A percentile compares a stretch with the other conserved stretches of the same genome.
Conservation (phyloP, 2,797 vertebrate species). For the Microtus obscurus region DNA sequence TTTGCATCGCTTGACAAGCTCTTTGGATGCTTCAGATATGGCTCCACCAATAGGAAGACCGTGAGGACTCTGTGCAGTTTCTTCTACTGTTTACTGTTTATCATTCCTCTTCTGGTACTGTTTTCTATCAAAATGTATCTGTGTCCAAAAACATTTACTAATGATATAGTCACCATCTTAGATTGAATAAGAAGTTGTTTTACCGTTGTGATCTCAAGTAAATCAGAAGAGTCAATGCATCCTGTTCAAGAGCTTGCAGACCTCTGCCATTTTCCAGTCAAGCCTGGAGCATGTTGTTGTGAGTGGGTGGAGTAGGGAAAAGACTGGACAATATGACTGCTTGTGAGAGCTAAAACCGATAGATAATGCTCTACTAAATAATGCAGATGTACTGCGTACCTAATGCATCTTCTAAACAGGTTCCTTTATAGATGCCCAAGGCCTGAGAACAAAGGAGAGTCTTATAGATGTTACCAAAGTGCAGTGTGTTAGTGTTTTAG, state of each 20-base stretch:
- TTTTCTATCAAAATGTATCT: not conserved
- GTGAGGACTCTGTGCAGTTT: not conserved
- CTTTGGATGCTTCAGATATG: conserved; percentile 32
- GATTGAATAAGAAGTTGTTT: conserved; percentile 5
- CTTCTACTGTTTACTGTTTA: not conserved
- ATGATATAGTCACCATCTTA: not conserved
- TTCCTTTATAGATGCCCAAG: conserved; percentile 23
- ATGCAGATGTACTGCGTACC: conserved; percentile 40
- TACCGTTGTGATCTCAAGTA: conserved; percentile 8
- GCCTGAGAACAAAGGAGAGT: conserved; percentile 42
- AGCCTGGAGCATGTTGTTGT: not conserved
- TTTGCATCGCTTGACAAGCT: not conserved
- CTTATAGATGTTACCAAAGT: conserved; percentile 15
- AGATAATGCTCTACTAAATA: conserved; percentile 71
- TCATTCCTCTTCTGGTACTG: conserved; percentile 24
- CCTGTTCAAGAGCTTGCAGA: not conserved
- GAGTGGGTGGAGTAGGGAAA: not conserved
- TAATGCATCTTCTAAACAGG: conserved; percentile 23
- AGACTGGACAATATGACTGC: not conserved
- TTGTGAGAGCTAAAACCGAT: conserved; percentile 43
- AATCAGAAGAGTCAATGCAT: not conserved
- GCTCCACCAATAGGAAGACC: not conserved
- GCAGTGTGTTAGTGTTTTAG: conserved; percentile 57
- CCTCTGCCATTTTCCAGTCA: not conserved
- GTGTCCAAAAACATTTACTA: conserved; percentile 16